Conservation (phyloP, 2,113 vertebrate genomes). For the Colius striatus region DNA sequence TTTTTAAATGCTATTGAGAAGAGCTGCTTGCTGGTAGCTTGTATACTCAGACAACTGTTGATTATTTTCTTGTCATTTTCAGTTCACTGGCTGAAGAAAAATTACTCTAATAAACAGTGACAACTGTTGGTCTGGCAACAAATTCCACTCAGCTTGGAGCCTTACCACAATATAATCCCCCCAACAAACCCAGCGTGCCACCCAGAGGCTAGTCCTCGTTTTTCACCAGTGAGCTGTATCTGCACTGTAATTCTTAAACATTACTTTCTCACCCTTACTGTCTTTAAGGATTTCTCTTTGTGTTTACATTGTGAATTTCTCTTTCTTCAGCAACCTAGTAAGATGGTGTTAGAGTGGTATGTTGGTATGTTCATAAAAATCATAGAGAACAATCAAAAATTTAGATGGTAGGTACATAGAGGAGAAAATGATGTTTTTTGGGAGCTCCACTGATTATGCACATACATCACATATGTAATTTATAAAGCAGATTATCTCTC, state of each 20-base stretch:
- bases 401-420: not conserved
- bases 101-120: not conserved
- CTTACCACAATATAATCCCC: rapidly evolving
- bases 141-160: not conserved
- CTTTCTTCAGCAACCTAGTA: not conserved
- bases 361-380: not conserved
- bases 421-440: not conserved
- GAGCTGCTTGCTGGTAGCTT: not conserved
- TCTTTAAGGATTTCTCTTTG: not conserved
- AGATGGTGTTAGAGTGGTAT: not conserved
- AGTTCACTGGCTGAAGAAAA: constrained; percentile 19
- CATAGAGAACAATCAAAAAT: not conserved
- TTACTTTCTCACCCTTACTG: not conserved
- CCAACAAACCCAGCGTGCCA: not conserved
- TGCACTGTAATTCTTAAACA: not conserved
- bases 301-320: not conserved
- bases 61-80: constrained; percentile 49
- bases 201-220: not conserved
- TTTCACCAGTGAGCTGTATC: not conserved
- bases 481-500: not conserved
- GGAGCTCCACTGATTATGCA: not conserved
- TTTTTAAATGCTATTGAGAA: not conserved
- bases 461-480: not conserved
- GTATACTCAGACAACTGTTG: constrained; percentile 23
- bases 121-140: not conserved